Percentiles rank a stretch among this genome's conserved stretches.
Conservation (phyloP, 1,140 invertebrate genomes). For the Leucophenga varia region DNA sequence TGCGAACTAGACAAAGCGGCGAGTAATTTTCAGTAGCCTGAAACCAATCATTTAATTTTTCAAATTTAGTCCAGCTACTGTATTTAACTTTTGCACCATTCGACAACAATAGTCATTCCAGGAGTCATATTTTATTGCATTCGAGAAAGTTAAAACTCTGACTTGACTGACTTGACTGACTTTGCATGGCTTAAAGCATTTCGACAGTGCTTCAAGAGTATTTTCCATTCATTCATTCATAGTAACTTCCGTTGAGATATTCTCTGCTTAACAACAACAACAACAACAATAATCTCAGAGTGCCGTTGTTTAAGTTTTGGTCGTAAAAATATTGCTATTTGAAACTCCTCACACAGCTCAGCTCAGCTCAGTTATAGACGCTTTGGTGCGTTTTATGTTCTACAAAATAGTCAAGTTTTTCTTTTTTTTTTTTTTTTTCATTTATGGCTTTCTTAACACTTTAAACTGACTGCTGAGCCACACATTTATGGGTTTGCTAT, state of each 20-base stretch:
- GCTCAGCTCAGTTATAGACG: constrained; percentile 25
- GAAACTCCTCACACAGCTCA: too few species aligned
- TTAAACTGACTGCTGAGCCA: too few species aligned
- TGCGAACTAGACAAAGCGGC: neutral
- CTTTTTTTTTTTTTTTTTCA: neutral
- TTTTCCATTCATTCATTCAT: too few species aligned
- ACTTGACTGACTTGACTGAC: too few species aligned
- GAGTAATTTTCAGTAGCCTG: constrained; percentile 3
- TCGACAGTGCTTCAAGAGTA: neutral
- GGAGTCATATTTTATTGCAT: too few species aligned
- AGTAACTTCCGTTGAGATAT: too few species aligned
- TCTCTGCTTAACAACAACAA: too few species aligned
- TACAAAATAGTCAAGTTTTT: constrained; percentile 20
- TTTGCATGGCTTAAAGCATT: constrained; percentile 2
- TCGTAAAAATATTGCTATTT: constrained; percentile 51
- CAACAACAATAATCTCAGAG: too few species aligned
- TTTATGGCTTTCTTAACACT: constrained; percentile 45
- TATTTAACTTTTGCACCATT: constrained; percentile 42
- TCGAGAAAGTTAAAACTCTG: too few species aligned
- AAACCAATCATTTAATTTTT: constrained; percentile 39
- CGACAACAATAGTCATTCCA: too few species aligned
- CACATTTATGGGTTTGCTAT: too few species aligned
- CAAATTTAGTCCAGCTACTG: constrained; percentile 53
- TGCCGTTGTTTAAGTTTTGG: constrained; percentile 8
- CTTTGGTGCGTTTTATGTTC: constrained; percentile 31